phyloP scores from a whole-genome alignment of 2,113 vertebrate genomes.

The Hydrolagus affinis region DNA sequence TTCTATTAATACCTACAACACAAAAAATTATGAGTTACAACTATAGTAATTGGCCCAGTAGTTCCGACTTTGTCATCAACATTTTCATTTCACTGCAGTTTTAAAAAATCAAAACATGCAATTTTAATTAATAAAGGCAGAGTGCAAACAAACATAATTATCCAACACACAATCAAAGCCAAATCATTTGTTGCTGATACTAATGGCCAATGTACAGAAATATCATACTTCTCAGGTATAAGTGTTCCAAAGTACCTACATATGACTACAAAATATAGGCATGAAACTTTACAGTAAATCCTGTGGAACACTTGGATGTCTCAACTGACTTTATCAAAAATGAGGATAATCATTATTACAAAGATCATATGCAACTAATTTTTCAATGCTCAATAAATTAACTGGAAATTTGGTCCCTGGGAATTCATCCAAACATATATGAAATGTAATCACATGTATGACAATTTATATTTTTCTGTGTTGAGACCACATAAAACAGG shows the following conservation, averaged over 20 bases:
- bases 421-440: neutral
- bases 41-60: too few relatives aligned
- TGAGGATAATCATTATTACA: neutral
- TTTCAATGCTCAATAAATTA: too few relatives aligned
- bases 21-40: neutral
- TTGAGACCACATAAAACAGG: too few relatives aligned
- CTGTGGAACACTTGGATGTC: neutral
- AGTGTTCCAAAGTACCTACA: neutral
- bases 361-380: neutral
- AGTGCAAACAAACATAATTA: neutral
- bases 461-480: neutral
- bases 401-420: too few relatives aligned
- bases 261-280: neutral
- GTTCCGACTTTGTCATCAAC: too few relatives aligned
- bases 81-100: neutral
- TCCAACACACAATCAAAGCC: neutral
- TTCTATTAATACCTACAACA: slow-evolving; percentile 85
- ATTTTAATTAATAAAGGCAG: neutral
- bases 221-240: neutral
- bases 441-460: neutral
- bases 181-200: neutral
- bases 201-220: neutral
- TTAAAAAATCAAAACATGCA: neutral
- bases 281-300: too few relatives aligned
- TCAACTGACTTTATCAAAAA: neutral